Evolutionary conservation across 2,113 vertebrate species (phyloP), one percentile per base, ranked within the genome.

Genomic region (Symphodus melops): DNA sequence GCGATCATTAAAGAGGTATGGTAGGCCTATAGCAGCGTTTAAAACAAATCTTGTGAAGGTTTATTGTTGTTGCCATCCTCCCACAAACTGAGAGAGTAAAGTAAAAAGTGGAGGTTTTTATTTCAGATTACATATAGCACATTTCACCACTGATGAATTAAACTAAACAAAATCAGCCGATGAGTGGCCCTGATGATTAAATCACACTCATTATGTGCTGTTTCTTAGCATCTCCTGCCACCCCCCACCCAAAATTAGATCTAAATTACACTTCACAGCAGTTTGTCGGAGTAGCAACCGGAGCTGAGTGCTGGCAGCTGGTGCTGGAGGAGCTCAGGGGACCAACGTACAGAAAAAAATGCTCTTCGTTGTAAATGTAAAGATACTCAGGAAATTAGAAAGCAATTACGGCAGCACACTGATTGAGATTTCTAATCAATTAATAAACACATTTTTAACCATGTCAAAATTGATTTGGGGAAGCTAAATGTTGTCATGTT

Each of bases 271-370:
- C 66, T 80, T 80, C 4, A 39, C 25, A 36, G 57, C 49, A 58
- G 53, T 59, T 72, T 68, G 14, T 64, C 56, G 46, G 62, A 77
- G 75, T 17, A 48, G 46, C 46, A 48, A 48, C 46, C 46, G 46
- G 46, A 48, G 46, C 37, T 64, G 65, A 86, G 69, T 77, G 60
- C 20, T 33, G 66, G 59, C 79, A 82, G 79, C 87, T 78, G 84
- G 39, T 41, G 73, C 62, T 72, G 58, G 46, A 82, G 53, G 42
- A 82, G 75, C 65, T 68, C 1, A 52, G 55, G 57, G 21, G 14
- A 57, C 46, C 37, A 58, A 53, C 46, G 25, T 69, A 63, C 6
- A 68, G 33, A 58, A 78, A 33, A 75, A 75, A 9, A 17, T 2
- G 14, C 52, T n/a, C 57, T 56, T 63, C 14, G 20, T 46, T 21